Conservation (phyloP, 2,888 invertebrate species). For the Acanthoscelides obtectus region DNA sequence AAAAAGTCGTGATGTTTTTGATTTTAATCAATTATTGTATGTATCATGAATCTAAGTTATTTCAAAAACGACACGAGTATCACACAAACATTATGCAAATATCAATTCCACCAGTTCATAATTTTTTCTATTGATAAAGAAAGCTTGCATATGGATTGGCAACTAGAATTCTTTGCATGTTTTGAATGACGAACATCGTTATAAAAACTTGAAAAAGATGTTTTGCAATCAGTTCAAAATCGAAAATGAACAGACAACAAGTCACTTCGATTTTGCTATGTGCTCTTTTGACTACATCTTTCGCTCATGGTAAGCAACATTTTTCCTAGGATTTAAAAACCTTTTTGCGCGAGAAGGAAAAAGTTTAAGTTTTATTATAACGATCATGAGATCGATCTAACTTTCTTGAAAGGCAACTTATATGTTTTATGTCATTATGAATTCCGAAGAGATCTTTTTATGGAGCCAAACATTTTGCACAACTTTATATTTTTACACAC, state of each 20-base stretch:
- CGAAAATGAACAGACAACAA: conserved; percentile 26
- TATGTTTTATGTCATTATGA: too few species aligned
- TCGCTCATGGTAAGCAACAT: conserved; percentile 26
- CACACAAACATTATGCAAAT: neutral
- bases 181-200: neutral
- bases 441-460: too few species aligned
- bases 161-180: neutral
- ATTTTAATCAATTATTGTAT: neutral
- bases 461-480: too few species aligned
- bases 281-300: conserved; percentile 23
- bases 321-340: too few species aligned
- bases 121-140: neutral
- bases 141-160: neutral
- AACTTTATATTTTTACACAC: too few species aligned
- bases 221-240: conserved; percentile 15
- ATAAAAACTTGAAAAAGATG: conserved; percentile 10
- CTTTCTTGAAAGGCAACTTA: too few species aligned
- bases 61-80: neutral
- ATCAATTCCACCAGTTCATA: neutral
- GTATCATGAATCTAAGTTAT: neutral
- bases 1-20: too few species aligned
- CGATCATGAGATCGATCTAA: too few species aligned
- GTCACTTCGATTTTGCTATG: conserved; percentile 26
- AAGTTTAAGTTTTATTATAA: too few species aligned
- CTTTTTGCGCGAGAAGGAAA: too few species aligned